Conservation (phyloP, 2,888 invertebrate species). For the Miltochrista miniata region DNA sequence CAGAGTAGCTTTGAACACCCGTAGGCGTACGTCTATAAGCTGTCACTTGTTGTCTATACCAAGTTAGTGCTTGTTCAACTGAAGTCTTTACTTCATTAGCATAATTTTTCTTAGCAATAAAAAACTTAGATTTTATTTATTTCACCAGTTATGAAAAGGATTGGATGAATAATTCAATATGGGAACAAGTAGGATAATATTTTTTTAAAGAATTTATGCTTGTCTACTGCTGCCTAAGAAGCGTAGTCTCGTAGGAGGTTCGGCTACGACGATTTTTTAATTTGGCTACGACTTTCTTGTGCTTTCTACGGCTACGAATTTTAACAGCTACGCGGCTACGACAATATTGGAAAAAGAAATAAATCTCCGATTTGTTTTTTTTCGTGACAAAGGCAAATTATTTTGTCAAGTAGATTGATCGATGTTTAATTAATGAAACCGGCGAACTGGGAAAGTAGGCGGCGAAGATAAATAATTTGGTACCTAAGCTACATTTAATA, state of each 20-base stretch:
- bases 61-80: conserved; percentile 42
- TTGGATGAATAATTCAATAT: conserved; percentile 18
- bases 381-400: too few relatives aligned
- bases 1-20: conserved; percentile 1
- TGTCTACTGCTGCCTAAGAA: too few relatives aligned
- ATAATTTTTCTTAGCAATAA: conserved; percentile 43
- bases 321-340: too few relatives aligned
- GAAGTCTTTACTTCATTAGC: conserved; percentile 55
- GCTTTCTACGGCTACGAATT: too few relatives aligned
- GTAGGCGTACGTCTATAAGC: conserved; percentile 34
- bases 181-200: conserved; percentile 10
- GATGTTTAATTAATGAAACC: not conserved
- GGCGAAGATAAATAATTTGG: not conserved
- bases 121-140: conserved; percentile 15
- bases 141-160: conserved; percentile 10
- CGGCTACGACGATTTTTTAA: too few relatives aligned
- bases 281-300: too few relatives aligned
- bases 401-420: too few relatives aligned
- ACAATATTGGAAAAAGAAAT: too few relatives aligned
- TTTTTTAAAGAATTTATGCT: not conserved
- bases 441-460: not conserved
- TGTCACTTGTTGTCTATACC: conserved; percentile 59
- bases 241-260: too few relatives aligned
- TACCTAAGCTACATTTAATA: too few relatives aligned
- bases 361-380: too few relatives aligned